Evolutionary conservation across 1,140 invertebrate species (phyloP), one percentile per base, ranked within the genome.

Genomic region (Colletes latitarsis): DNA sequence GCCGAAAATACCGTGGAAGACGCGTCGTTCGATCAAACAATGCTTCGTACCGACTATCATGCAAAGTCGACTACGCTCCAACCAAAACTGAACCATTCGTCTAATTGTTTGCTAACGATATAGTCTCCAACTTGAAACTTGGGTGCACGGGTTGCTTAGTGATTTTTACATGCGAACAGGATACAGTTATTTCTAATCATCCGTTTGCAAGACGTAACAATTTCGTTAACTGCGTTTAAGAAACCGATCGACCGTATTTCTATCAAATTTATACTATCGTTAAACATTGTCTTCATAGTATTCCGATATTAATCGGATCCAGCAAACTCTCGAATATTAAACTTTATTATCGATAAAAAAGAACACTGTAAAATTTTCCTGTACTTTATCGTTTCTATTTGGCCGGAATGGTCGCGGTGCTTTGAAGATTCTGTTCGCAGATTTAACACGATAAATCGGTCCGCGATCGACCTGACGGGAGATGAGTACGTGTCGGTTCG

Each of bases 1-100:
- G 9, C 41, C 62, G 55, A 58, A 58, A 74, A 30, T 46, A 58
- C 21, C 71, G 17, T 53, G 19, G 39, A 43, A 17, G 1, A 41
- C 10, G 46, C 43, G 46, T 52, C 63, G 71, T 39, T 41, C 17
- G 67, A 52, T 30, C 67, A 8, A 49, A 49, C 58, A 58, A 46
- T n/a, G 14, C 15, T 5, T 43, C 17, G 39, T 64, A 49, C n/a
- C 60, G 57, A 41, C 41, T 72, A 76, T 76, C 84, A 86, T 85
- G 83, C 84, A 83, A 78, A 46, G 21, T 73, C 57, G 41, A 75
- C 73, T 62, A 77, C 46, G 66, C 76, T 85, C 41, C 66, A 81
- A 62, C 39, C 41, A 77, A 81, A 81, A 79, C 49, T 64, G 66
- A 63, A 73, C 67, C 62, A 82, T 81, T 66, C 82, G 70, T 58